Conservation (phyloP, 2,113 vertebrate species). For the Lamprotornis superbus region DNA sequence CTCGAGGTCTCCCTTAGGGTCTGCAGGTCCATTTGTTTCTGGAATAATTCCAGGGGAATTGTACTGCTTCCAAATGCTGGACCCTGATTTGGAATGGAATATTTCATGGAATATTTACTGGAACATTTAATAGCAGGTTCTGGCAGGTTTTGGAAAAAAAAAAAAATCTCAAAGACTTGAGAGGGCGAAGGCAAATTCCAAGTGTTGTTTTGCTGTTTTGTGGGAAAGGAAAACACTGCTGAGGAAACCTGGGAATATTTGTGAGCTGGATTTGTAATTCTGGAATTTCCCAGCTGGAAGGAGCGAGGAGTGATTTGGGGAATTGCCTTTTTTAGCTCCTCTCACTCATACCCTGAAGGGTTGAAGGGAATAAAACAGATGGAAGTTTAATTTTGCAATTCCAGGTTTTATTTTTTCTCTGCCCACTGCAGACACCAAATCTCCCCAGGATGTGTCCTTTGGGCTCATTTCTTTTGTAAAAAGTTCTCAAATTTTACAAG, state of each 20-base stretch:
- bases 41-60: neutral
- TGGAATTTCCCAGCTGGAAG: neutral
- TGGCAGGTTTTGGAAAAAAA: neutral
- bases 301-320: neutral
- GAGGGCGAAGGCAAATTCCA: neutral
- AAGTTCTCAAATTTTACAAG: neutral
- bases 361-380: neutral
- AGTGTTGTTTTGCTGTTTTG: neutral
- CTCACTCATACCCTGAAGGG: neutral
- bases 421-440: rapidly evolving
- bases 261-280: neutral
- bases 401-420: neutral
- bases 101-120: neutral
- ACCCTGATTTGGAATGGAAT: neutral
- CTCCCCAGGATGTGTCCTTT: neutral
- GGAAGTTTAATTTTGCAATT: neutral
- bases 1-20: rapidly evolving
- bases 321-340: neutral
- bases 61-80: neutral
- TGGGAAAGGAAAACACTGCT: neutral
- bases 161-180: neutral
- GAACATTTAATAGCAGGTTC: neutral
- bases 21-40: neutral
- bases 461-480: neutral
- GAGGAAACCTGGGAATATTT: neutral